Evolutionary conservation across 2,797 vertebrate species (phyloP), one percentile per base, ranked within the genome.

Genomic region (Hippoglossus hippoglossus): DNA sequence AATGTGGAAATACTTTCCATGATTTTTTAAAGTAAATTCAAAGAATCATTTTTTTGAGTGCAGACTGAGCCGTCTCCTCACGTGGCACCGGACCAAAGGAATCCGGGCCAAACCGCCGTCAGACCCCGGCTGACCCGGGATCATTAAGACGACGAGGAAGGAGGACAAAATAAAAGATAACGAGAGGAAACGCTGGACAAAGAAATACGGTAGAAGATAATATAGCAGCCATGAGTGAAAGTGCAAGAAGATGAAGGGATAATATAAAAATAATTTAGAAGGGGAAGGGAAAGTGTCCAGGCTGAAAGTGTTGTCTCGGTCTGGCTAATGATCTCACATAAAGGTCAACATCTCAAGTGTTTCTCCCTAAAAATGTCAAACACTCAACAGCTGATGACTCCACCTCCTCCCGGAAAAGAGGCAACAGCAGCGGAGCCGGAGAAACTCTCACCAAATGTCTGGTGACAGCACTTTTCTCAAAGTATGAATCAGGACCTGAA

Each of bases 291-390:
- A 64, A 65, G 31, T 53, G 26, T 44, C 18, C 16, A 4, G 3
- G 25, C 53, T 62, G 18, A 76, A 71, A 36, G 6, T 24, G 55
- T 58, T 55, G 28, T 63, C 41, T 83, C 66, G 58, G 66, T 74
- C 63, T 39, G 3, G 46, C 24, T 67, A 67, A 86, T 80, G 74
- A 71, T 73, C 70, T 64, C 18, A 80, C 34, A 67, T 72, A 88
- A 86, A 86, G 63, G 74, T 80, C 77, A 79, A 78, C 47, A 59
- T 74, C 34, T 80, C n/a, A 80, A 74, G 60, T 52, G 46, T 73
- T 47, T 71, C 64, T 73, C 44, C 55, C 34, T 58, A 71, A 73
- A 84, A 77, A 81, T 79, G 77, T 80, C 69, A 82, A 77, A 77
- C n/a, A 44, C 56, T 55, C 31, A 69, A 53, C 70, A 69, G 59